These are phyloP conservation scores for Petrocephalus zakoni DNA, from an alignment of 2,113 vertebrate species.

Conservation along the genomic window DNA sequence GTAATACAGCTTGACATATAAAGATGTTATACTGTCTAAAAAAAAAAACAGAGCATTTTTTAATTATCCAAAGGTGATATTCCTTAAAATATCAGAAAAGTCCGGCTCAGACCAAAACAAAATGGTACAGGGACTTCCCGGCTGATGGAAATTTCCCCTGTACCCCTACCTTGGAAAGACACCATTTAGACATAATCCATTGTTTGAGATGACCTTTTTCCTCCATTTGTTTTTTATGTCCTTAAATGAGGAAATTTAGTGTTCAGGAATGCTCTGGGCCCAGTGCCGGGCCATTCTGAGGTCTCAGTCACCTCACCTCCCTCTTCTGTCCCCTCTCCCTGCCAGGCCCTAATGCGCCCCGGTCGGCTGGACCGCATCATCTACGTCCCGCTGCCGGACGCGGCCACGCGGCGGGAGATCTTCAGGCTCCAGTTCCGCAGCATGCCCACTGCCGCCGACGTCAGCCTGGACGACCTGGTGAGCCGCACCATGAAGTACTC, in stretches of 20 bases:
- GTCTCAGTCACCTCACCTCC: background rate
- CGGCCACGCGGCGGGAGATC: conserved; percentile 74
- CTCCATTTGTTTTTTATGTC: background rate
- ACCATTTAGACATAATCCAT: background rate
- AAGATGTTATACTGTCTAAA: background rate
- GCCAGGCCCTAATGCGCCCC: conserved; percentile 89
- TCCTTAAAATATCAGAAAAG: background rate
- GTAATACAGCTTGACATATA: background rate
- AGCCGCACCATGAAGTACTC: conserved; percentile 76
- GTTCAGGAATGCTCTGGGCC: background rate
- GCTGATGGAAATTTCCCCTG: background rate
- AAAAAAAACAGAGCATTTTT: no score
- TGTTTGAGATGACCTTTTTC: background rate
- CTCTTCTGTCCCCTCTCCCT: background rate
- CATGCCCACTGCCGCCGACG: conserved; percentile 70
- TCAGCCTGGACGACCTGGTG: conserved; percentile 71
- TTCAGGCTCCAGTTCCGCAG: conserved; percentile 74
- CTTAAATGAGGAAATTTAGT: background rate
- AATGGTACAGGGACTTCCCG: background rate
- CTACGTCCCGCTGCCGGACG: conserved; percentile 85
- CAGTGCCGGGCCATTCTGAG: background rate
- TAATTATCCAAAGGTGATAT: background rate
- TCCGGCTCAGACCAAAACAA: background rate
- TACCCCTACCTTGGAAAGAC: background rate
- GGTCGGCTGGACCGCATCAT: conserved; percentile 90